phyloP scores from a whole-genome alignment of 1,140 invertebrate species.

The Apolygus lucorum region DNA sequence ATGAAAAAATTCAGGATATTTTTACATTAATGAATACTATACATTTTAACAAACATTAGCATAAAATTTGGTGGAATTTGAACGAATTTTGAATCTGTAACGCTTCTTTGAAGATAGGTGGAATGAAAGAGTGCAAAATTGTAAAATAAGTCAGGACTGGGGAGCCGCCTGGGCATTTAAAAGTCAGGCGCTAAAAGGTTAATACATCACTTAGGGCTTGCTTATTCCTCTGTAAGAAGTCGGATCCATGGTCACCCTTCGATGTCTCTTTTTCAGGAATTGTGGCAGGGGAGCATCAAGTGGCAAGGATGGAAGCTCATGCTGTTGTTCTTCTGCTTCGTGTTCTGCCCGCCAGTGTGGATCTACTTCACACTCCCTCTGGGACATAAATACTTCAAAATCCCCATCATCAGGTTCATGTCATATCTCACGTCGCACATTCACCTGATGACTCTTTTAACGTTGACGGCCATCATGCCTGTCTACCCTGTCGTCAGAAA shows the following conservation, averaged over 20 bases:
- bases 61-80: too few relatives aligned
- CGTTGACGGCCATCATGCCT: slow-evolving; percentile 83
- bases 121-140: too few relatives aligned
- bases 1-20: too few relatives aligned
- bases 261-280: slow-evolving; percentile 54
- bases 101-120: too few relatives aligned
- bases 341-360: slow-evolving; percentile 93
- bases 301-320: slow-evolving; percentile 94
- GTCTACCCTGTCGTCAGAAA: slow-evolving; percentile 69
- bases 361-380: slow-evolving; percentile 90
- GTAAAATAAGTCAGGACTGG: too few relatives aligned
- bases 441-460: slow-evolving; percentile 88
- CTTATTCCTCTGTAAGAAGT: not conserved
- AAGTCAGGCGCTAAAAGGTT: too few relatives aligned
- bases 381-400: slow-evolving; percentile 89
- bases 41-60: too few relatives aligned
- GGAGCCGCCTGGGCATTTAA: too few relatives aligned
- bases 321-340: slow-evolving; percentile 81
- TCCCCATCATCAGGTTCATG: slow-evolving; percentile 99
- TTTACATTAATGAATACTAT: too few relatives aligned
- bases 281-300: slow-evolving; percentile 90
- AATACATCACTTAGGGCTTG: too few relatives aligned
- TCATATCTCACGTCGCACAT: slow-evolving; percentile 97
- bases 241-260: not conserved
- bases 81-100: too few relatives aligned